Evolutionary conservation across 2,888 invertebrate genomes (phyloP).

Genomic region (Frankliniella fusca): DNA sequence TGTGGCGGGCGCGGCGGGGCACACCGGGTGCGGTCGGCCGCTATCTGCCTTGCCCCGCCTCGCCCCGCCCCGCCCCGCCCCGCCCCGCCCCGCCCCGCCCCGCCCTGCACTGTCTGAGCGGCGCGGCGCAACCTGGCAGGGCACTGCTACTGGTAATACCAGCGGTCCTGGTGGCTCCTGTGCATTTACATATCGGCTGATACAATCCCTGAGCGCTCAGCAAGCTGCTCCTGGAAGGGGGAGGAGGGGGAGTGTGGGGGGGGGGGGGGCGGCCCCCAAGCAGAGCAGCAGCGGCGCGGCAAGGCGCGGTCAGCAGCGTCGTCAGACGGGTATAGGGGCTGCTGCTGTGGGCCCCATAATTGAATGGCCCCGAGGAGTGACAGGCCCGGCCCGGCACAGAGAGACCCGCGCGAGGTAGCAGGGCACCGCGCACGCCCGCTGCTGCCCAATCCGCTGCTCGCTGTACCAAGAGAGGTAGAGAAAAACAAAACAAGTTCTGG

Average conservation of each 20-base stretch:
- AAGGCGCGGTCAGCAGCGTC: no score
- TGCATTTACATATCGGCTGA: constrained; percentile 25
- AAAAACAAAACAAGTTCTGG: no score
- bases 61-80: constrained; percentile 30
- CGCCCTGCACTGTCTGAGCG: constrained; percentile 30
- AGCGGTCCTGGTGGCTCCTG: constrained; percentile 20
- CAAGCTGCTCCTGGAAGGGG: background rate
- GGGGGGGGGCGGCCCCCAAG: background rate
- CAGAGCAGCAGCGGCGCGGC: background rate
- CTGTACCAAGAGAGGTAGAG: no score
- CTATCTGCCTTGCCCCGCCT: constrained; percentile 28
- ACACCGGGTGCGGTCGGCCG: constrained; percentile 4
- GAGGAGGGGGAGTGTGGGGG: background rate
- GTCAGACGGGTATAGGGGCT: no score
- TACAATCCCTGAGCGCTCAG: background rate
- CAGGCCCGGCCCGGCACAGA: no score
- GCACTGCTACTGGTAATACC: constrained; percentile 22
- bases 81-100: constrained; percentile 31
- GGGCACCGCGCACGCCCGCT: background rate
- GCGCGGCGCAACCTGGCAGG: constrained; percentile 12
- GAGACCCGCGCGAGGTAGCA: no score
- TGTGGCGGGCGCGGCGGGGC: background rate
- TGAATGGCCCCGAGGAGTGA: background rate
- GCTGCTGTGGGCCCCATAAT: background rate
- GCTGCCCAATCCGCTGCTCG: background rate